These are phyloP conservation scores for Hydropsyche tenuis DNA, from an alignment of 1,140 invertebrate species.

Conservation along the genomic window DNA sequence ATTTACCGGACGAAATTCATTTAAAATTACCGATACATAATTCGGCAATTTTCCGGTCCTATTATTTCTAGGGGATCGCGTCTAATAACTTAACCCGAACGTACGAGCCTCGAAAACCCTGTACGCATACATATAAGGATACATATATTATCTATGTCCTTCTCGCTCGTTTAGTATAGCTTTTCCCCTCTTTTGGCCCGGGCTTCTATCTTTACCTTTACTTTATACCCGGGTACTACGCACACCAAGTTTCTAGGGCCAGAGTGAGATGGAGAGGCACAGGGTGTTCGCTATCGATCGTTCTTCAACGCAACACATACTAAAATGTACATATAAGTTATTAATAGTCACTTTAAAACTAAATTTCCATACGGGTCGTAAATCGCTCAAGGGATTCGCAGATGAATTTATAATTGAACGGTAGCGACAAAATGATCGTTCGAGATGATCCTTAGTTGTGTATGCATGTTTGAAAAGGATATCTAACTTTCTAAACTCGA, in stretches of 20 bases:
- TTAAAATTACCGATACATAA: conserved; percentile 42
- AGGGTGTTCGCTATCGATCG: conserved; percentile 49
- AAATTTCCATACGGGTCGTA: conserved; percentile 25
- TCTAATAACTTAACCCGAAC: conserved; percentile 49
- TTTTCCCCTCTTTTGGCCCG: background rate
- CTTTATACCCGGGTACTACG: conserved; percentile 28
- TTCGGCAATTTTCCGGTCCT: conserved; percentile 51
- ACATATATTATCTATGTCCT: background rate
- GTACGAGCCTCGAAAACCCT: conserved; percentile 33
- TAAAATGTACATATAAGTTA: conserved; percentile 32
- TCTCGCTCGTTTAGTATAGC: conserved; percentile 11
- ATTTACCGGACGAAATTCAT: too few species aligned
- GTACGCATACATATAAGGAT: background rate
- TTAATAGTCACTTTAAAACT: conserved; percentile 49
- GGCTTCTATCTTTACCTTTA: conserved; percentile 37
- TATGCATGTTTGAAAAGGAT: too few species aligned
- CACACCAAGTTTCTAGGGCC: background rate
- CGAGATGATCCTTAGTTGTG: too few species aligned
- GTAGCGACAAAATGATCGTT: too few species aligned
- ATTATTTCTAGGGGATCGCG: conserved; percentile 50
- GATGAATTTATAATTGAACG: background rate
- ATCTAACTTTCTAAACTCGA: too few species aligned
- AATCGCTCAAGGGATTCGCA: conserved; percentile 9
- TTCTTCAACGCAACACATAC: conserved; percentile 4
- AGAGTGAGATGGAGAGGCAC: conserved; percentile 14